Conservation (phyloP, 2,113 vertebrate genomes). For the Sakesphorus luctuosus region DNA sequence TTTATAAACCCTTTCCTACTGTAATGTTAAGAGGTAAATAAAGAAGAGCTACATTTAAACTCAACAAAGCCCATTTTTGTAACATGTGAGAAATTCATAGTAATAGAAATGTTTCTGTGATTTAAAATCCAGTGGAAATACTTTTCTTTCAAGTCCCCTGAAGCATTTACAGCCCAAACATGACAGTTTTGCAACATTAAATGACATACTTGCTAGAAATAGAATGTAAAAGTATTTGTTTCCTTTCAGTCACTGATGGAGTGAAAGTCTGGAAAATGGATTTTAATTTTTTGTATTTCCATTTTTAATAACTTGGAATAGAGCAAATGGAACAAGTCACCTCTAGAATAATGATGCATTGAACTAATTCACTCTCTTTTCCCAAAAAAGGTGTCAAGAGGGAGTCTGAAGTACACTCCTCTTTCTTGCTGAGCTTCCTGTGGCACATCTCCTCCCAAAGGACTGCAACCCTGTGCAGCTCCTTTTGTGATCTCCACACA, state of each 20-base stretch:
- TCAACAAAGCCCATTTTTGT: not conserved
- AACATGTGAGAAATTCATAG: not conserved
- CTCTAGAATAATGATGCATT: not conserved
- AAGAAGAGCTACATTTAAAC: not conserved
- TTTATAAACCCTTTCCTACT: not conserved
- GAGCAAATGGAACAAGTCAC: not conserved
- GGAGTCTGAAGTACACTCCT: not conserved
- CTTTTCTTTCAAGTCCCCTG: not conserved
- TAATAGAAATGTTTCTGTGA: not conserved
- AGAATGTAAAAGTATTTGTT: not conserved
- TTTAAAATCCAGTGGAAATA: not conserved
- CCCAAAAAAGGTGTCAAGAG: not conserved
- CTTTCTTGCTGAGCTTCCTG: not conserved
- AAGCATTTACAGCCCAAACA: not conserved
- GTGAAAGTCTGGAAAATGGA: not conserved
- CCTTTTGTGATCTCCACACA: not conserved
- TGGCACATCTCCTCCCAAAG: not conserved
- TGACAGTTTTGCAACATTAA: not conserved
- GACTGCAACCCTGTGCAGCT: not conserved
- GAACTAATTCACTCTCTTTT: not conserved
- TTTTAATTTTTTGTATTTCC: not conserved
- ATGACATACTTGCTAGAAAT: not conserved
- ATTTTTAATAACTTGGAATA: not conserved
- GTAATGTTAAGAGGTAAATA: not conserved
- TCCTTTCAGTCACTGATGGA: not conserved